Evolutionary conservation across 2,888 invertebrate genomes (phyloP), one percentile per base, ranked within the genome.

Genomic region (Drosophila recens): DNA sequence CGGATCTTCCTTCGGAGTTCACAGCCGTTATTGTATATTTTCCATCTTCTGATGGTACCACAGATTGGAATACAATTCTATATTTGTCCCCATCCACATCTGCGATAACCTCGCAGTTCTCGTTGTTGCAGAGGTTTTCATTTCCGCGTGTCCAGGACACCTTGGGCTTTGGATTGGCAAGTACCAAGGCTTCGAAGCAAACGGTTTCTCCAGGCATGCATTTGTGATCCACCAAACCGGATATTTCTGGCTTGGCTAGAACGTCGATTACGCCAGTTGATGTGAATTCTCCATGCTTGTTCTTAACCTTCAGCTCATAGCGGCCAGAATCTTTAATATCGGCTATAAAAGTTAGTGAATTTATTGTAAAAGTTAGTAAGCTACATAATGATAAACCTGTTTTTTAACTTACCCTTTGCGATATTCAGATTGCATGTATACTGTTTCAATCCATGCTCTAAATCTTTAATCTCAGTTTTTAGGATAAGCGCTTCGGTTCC

Each of bases 161-260:
- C 78, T 96, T 96, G 2, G 99, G 97, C 75, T 96, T 95, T 0
- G 99, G 99, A 92, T 97, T 97, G 27, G 98, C 98, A 82, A 96
- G 95, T 2, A 99, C 95, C 45, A 96, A 94, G 38, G 96, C 97
- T 81, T 96, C 95, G 91, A 99, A 96, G 71, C 95, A 95, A 27
- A 96, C 95, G 33, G 95, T 94, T 84, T 97, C 96, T 61, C 95
- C 97, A 1, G 97, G 97, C 67, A 95, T 94, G 1, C 95, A 95
- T 27, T 94, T 94, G 48, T 96, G 93, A 90, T 97, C 96, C 79
- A 95, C 95, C 51, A 97, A 94, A 0, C 95, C 95, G 67, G 95
- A 95, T 68, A 97, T 95, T 93, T 97, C 96, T 0, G 97, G 97
- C 80, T 96, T 94, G 63, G 97, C 93, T 2, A 97, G 93, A 49